Evolutionary conservation across 2,797 vertebrate genomes (phyloP), one percentile per base, ranked within the genome.

Genomic region (Aythya fuligula): DNA sequence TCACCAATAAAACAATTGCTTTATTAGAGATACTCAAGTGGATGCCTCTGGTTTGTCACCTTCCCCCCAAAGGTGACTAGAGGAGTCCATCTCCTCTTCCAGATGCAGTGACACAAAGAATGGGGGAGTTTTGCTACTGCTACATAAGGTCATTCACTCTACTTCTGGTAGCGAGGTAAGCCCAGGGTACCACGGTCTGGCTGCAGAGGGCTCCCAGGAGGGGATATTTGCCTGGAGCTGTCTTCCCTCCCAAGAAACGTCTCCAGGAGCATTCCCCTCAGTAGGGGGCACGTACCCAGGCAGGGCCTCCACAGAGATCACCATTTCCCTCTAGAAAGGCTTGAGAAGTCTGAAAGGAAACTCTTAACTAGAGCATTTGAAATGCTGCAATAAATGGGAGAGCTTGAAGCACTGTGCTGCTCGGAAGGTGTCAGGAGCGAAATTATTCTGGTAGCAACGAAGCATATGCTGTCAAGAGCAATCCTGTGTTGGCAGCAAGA

Each of bases 401-500:
- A 38, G 67, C 85, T 86, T 0, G 0, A 72, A 93, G 94, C 91
- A 85, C 36, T 1, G 0, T 4, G 2, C 41, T 30, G 27, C 74
- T 78, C 4, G 0, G 30, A 43, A 91, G 87, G 91, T 73, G 91
- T 91, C 83, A 47, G 83, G 28, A 91, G 53, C 36, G 61, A 21
- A 78, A 61, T 84, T n/a, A 49, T 47, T 79, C 73, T 83, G 73
- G 91, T 86, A 60, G 73, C 85, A 94, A 22, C 2, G 18, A 67
- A 71, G 51, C 83, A 70, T 86, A 54, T 25, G 34, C 87, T 94
- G 95, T 95, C 95, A 96, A 81, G 28, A 92, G 21, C 38, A 85
- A 89, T 90, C 61, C 56, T 51, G 18, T 18, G 2, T 8, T 57
- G 73, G 62, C 53, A 76, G 56, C 53, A 47, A 65, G 64, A 62